phyloP scores from a whole-genome alignment of 2,797 vertebrate genomes.

The Cichlasoma orientale region DNA sequence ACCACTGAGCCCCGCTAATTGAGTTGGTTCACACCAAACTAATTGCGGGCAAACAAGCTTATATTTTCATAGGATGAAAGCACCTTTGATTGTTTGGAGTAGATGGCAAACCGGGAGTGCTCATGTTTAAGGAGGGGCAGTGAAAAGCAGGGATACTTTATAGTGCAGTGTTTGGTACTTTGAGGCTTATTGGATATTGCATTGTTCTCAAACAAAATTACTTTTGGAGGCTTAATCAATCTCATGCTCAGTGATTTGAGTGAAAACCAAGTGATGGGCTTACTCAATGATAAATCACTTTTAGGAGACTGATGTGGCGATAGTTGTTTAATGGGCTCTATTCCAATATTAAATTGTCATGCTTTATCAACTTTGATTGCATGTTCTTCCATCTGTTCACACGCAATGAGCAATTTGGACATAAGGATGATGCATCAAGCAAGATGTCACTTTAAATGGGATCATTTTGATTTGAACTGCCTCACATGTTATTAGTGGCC shows the following conservation, averaged over 20 bases:
- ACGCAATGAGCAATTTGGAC: constrained; percentile 22
- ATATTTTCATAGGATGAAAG: constrained; percentile 51
- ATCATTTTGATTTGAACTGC: constrained; percentile 15
- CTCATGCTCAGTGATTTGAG: constrained; percentile 40
- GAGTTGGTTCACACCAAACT: constrained; percentile 54
- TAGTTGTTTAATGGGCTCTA: constrained; percentile 28
- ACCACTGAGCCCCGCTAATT: constrained; percentile 48
- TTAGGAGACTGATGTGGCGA: constrained; percentile 38
- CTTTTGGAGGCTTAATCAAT: constrained; percentile 34
- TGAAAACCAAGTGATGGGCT: constrained; percentile 50
- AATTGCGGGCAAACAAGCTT: constrained; percentile 54
- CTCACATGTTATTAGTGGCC: constrained; percentile 10
- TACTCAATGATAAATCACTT: constrained; percentile 43
- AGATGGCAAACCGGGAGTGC: not conserved
- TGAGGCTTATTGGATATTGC: constrained; percentile 1
- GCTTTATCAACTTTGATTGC: constrained; percentile 49
- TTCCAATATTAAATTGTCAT: constrained; percentile 37
- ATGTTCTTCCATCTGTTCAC: constrained; percentile 45
- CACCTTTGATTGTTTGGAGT: constrained; percentile 50
- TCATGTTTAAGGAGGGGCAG: not conserved
- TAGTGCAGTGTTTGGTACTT: not conserved
- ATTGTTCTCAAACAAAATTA: constrained; percentile 27
- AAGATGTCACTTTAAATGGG: constrained; percentile 26
- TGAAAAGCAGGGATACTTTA: not conserved
- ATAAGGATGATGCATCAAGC: constrained; percentile 33